These are phyloP conservation scores for Tipula confusa DNA, from an alignment of 2,888 invertebrate species.

Conservation along the genomic window DNA sequence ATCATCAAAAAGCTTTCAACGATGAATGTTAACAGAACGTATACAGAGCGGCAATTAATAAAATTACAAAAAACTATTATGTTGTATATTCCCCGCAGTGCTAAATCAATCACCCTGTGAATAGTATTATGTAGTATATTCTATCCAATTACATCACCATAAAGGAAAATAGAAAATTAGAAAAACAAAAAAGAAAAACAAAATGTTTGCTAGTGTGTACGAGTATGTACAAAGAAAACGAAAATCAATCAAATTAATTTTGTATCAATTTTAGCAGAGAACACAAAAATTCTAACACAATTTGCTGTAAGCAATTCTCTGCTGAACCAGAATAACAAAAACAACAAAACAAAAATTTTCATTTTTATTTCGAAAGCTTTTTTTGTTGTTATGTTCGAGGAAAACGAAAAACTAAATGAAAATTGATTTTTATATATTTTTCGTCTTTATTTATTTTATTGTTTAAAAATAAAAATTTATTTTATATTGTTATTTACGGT, in stretches of 20 bases:
- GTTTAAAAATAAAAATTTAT: background rate
- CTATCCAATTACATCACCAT: constrained; percentile 25
- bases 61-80: background rate
- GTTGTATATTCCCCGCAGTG: background rate
- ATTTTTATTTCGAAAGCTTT: constrained; percentile 8
- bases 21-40: background rate
- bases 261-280: constrained; percentile 9
- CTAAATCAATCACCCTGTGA: background rate
- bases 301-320: background rate
- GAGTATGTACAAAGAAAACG: background rate
- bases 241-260: constrained; percentile 25
- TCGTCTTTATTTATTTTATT: constrained; percentile 3
- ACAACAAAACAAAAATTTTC: background rate
- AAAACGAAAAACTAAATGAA: background rate
- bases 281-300: constrained; percentile 16
- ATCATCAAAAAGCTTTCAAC: background rate
- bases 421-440: constrained; percentile 21
- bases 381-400: background rate
- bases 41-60: background rate
- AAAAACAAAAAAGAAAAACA: background rate
- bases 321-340: background rate
- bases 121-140: background rate
- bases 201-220: background rate
- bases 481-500: constrained; percentile 20
- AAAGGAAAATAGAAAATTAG: constrained; percentile 12